Evolutionary conservation across 2,113 vertebrate genomes (phyloP).

Genomic region (Amphiprion percula): DNA sequence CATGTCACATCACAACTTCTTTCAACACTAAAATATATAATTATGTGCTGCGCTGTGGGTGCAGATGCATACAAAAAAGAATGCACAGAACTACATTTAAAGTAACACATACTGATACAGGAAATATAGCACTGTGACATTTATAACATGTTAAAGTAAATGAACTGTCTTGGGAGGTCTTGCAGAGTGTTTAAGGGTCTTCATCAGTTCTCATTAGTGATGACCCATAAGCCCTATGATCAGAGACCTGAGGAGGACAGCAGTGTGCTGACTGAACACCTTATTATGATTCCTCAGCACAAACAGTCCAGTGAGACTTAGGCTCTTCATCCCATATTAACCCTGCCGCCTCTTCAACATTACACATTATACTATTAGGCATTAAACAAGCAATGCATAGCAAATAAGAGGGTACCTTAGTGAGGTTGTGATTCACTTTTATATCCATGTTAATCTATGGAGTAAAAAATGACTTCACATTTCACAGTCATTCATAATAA

Average conservation of each 20-base stretch:
- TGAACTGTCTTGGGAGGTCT: not conserved
- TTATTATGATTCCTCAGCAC: slow-evolving; percentile 69
- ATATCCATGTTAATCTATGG: not conserved
- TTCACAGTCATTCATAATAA: not conserved
- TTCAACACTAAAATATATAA: not conserved
- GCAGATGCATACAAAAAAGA: not conserved
- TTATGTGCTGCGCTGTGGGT: not conserved
- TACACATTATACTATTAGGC: slow-evolving; percentile 4
- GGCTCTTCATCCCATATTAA: slow-evolving; percentile 66
- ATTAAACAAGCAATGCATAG: not conserved
- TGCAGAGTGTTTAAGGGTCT: slow-evolving; percentile 37
- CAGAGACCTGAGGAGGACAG: slow-evolving; percentile 18
- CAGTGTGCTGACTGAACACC: slow-evolving; percentile 60
- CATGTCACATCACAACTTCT: not conserved
- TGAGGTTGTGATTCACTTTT: not conserved
- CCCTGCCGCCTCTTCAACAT: slow-evolving; percentile 21
- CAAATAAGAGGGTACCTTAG: no score
- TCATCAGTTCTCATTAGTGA: slow-evolving; percentile 37
- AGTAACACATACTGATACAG: not conserved
- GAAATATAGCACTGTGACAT: not conserved
- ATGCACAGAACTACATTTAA: not conserved
- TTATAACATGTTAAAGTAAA: not conserved
- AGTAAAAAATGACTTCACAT: no score
- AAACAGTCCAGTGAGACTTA: slow-evolving; percentile 49
- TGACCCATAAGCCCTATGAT: slow-evolving; percentile 51